Conservation (phyloP, 2,888 invertebrate species). For the Tetanocera ferruginea region DNA sequence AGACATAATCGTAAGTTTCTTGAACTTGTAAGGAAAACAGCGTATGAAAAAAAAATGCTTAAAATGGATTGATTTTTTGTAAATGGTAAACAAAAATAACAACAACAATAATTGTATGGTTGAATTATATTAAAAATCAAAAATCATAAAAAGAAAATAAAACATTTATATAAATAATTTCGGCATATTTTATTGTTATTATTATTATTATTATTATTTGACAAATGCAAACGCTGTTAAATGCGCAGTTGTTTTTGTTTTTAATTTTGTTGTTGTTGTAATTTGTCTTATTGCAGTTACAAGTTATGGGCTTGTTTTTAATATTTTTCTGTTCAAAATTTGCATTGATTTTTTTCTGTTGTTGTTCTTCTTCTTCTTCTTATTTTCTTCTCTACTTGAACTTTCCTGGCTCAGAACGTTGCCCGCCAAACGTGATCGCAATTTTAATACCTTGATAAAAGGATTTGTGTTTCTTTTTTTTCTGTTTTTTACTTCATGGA, state of each 20-base stretch:
- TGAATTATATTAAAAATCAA: not conserved
- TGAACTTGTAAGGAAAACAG: slow-evolving; percentile 10
- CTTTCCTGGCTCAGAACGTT: slow-evolving; percentile 11
- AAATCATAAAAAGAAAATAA: not conserved
- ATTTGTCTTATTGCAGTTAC: not conserved
- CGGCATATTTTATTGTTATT: not conserved
- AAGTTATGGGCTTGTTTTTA: not conserved
- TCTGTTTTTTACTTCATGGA: too few relatives aligned
- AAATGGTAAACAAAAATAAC: not conserved
- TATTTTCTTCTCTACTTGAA: not conserved
- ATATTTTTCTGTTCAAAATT: not conserved
- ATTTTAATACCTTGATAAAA: slow-evolving; percentile 1
- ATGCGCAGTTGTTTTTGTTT: not conserved
- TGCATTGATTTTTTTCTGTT: not conserved
- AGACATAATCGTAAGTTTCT: slow-evolving; percentile 20
- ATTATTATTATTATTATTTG: slow-evolving; percentile 26
- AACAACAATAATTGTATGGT: not conserved
- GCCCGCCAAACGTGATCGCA: slow-evolving; percentile 24
- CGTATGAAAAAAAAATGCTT: not conserved
- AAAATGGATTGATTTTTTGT: not conserved
- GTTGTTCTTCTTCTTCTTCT: not conserved
- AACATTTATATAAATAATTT: not conserved
- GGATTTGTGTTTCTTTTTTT: not conserved
- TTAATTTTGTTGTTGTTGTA: not conserved
- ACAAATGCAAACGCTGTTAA: slow-evolving; percentile 10